Evolutionary conservation across 2,113 vertebrate genomes (phyloP).

Genomic region (Lepisosteus oculatus): DNA sequence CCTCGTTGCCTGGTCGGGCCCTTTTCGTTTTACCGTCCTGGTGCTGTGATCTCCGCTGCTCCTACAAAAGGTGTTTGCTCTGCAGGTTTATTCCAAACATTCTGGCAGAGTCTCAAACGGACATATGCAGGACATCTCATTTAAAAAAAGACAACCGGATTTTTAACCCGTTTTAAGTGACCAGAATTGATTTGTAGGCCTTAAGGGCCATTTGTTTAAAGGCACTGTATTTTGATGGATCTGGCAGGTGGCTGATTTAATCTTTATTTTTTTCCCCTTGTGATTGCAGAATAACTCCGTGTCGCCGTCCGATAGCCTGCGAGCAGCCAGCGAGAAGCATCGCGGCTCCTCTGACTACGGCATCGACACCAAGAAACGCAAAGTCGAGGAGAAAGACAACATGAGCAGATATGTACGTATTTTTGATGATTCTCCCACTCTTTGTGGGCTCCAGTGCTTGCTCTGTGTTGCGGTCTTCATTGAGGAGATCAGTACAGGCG

Average conservation of each 20-base stretch:
- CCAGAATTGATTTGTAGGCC: too few relatives aligned
- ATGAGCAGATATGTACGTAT: conserved; percentile 88
- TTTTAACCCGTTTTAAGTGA: too few relatives aligned
- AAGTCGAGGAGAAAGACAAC: conserved; percentile 92
- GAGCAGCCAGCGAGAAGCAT: conserved; percentile 86
- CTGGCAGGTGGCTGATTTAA: neutral
- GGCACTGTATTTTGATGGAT: too few relatives aligned
- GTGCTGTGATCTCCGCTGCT: neutral
- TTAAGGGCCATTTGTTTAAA: too few relatives aligned
- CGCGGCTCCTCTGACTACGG: conserved; percentile 83
- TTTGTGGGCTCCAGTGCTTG: neutral
- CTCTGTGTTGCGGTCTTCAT: too few relatives aligned
- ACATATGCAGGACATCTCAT: too few relatives aligned
- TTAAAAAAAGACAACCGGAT: too few relatives aligned
- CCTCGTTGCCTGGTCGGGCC: neutral
- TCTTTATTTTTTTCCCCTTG: neutral
- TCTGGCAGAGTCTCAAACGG: too few relatives aligned
- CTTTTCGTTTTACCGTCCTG: neutral
- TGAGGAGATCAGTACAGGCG: too few relatives aligned
- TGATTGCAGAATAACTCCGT: conserved; percentile 86
- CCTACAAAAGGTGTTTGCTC: neutral
- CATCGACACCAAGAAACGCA: conserved; percentile 89
- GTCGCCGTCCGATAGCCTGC: conserved; percentile 88
- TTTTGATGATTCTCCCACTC: neutral
- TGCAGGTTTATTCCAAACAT: too few relatives aligned